Evolutionary conservation across 2,888 invertebrate species (phyloP).

Genomic region (Leucophenga maculata): DNA sequence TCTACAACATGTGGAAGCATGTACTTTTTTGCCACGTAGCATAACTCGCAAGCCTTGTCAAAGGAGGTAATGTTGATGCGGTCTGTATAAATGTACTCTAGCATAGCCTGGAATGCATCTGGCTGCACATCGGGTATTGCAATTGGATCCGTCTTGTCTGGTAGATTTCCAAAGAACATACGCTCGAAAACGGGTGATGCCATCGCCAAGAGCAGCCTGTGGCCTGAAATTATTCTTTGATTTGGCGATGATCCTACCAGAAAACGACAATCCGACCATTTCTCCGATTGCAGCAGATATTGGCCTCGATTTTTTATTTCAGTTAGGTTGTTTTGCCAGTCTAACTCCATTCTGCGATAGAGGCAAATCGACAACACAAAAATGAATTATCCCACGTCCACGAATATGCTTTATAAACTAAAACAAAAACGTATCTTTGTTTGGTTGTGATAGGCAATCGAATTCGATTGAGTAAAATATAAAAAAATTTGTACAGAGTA

Average conservation of each 20-base stretch:
- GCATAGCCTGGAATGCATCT: conserved; percentile 85
- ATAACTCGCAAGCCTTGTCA: conserved; percentile 88
- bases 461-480: too few species aligned
- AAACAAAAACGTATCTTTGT: too few species aligned
- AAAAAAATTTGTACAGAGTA: too few species aligned
- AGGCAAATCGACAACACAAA: too few species aligned
- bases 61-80: conserved; percentile 85
- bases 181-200: conserved; percentile 90
- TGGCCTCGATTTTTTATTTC: conserved; percentile 82
- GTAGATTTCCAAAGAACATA: conserved; percentile 89
- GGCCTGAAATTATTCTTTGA: conserved; percentile 82
- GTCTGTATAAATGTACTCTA: conserved; percentile 90
- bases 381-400: too few species aligned
- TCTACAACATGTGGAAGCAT: conserved; percentile 88
- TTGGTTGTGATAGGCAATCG: too few species aligned
- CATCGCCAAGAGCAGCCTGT: conserved; percentile 88
- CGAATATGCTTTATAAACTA: too few species aligned
- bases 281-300: conserved; percentile 83
- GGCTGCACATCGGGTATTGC: conserved; percentile 88
- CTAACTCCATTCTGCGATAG: conserved; percentile 68
- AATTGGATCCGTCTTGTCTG: conserved; percentile 84
- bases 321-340: conserved; percentile 85
- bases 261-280: conserved; percentile 89
- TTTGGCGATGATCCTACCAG: conserved; percentile 85
- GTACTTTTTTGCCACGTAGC: conserved; percentile 91